Base-by-base conservation (phyloP, 2,797 vertebrate genomes). In the Eulemur albifrons region DNA sequence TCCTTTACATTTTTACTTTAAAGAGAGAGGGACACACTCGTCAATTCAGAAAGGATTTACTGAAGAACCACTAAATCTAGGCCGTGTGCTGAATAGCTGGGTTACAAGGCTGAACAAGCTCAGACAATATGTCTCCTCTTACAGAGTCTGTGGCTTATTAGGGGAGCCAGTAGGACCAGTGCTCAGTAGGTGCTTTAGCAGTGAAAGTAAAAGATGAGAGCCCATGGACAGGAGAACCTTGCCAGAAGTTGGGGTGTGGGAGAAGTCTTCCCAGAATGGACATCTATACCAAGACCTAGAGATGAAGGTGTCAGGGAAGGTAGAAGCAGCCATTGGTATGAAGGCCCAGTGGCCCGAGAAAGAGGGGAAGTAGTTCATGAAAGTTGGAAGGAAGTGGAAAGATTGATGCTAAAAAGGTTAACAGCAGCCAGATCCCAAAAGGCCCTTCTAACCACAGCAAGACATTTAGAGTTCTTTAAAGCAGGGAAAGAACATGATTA, bases 11-110 rank as follows among this genome's bases (percentile, higher is more conserved):
- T 57, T 54, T 67, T 45, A 77, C 23, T 76, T 81, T 52, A 54
- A 61, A 85, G n/a, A 17, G 18, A 83, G 40, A 25, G 40, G 1
- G 10, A 72, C 45, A 88, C 1, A 75, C 17, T 59, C 5, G 27
- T 83, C 32, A 52, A 88, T 91, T 94, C 43, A 76, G 57, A 93
- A 69, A 82, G 45, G 32, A 59, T 75, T 61, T 75, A 52, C 48
- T 83, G 35, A 86, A 12, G 30, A 86, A 38, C 27, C 50, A 14
- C 23, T 61, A 63, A 52, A 18, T 18, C 18, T 61, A 63, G 35
- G 21, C 11, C 10, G 45, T 69, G 40, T 10, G 45, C 21, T 63
- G 4, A 83, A 63, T 14, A 45, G 10, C 18, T 4, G 30, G 7
- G 38, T 50, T 10, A 23, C 3, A 54, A n/a, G 20, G 27, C 8